Percentiles rank a stretch among this genome's conserved stretches.
phyloP scores from a whole-genome alignment of 2,888 invertebrate genomes.

The Calameuta idolon region DNA sequence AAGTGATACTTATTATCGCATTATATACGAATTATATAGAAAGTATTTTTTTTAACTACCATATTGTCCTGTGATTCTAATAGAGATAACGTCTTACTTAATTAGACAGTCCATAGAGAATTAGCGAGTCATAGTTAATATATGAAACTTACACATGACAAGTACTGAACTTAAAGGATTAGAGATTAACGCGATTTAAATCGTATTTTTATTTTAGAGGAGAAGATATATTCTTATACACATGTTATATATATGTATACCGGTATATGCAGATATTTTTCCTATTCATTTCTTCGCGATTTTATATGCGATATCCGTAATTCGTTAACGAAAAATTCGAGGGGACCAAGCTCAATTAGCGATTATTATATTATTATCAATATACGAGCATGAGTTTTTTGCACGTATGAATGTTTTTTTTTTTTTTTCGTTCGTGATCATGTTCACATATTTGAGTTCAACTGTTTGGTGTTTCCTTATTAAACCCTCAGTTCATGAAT shows the following conservation, averaged over 20 bases:
- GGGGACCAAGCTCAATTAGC: not conserved
- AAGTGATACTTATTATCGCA: not conserved
- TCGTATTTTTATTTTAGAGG: not conserved
- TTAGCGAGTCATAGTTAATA: not conserved
- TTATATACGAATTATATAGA: not conserved
- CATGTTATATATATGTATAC: not conserved
- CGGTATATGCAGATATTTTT: not conserved
- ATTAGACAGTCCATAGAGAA: not conserved
- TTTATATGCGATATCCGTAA: not conserved
- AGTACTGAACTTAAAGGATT: slow-evolving; percentile 3
- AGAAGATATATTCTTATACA: not conserved
- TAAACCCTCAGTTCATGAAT: not conserved
- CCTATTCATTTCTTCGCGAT: not conserved
- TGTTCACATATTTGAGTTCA: not conserved
- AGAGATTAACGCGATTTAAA: not conserved
- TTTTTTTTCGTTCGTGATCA: not conserved
- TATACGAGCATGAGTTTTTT: not conserved
- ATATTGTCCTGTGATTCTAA: slow-evolving; percentile 8
- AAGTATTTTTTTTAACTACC: not conserved
- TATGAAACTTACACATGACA: not conserved
- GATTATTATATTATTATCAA: not conserved
- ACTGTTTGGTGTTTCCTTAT: not conserved
- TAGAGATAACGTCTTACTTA: not conserved
- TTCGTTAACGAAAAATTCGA: not conserved
- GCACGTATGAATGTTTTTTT: not conserved